Conservation (phyloP, 2,888 invertebrate species). For the Callyntrura sp. region DNA sequence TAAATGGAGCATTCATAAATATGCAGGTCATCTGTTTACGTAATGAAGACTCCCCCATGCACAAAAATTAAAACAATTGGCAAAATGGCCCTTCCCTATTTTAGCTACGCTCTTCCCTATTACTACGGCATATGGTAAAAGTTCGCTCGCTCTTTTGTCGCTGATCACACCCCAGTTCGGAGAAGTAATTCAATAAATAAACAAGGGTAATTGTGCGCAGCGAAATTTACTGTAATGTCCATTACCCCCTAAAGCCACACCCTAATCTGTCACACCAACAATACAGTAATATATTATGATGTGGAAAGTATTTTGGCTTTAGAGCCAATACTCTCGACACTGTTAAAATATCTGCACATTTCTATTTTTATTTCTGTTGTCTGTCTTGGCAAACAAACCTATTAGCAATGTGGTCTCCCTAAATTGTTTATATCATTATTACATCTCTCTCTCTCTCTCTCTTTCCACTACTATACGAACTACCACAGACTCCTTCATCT, state of each 20-base stretch:
- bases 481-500: not conserved
- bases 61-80: not conserved
- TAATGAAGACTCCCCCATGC: not conserved
- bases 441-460: not conserved
- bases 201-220: conserved; percentile 34
- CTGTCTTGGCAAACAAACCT: conserved; percentile 28
- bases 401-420: not conserved
- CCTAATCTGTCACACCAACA: conserved; percentile 35
- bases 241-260: conserved; percentile 49
- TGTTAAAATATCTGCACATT: not conserved
- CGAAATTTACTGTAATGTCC: conserved; percentile 40
- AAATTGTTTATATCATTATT: not conserved
- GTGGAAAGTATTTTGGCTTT: conserved; percentile 31
- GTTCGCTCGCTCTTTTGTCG: not conserved
- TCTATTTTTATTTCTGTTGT: not conserved
- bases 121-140: conserved; percentile 13
- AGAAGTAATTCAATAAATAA: conserved; percentile 16
- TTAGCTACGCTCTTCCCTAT: not conserved
- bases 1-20: not conserved
- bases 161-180: conserved; percentile 21
- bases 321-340: conserved; percentile 5
- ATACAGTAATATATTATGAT: conserved; percentile 1
- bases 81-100: not conserved
- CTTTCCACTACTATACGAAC: no score
- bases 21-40: not conserved